A percentile compares a stretch with the other conserved stretches of the same genome.
Evolutionary conservation across 2,888 invertebrate genomes (phyloP).

Genomic region (Cyclophora punctaria): DNA sequence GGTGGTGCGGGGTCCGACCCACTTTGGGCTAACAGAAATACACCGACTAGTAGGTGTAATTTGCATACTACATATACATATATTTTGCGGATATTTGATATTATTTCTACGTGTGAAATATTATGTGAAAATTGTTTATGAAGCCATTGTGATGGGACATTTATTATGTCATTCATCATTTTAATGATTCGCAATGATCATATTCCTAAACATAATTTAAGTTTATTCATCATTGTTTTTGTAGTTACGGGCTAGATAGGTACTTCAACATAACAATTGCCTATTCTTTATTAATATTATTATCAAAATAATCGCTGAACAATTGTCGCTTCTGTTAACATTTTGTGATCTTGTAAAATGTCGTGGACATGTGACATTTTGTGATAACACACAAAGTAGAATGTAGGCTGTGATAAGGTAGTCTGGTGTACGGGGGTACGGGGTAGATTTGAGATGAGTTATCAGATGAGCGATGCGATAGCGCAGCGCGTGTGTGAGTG

Average conservation of each 20-base stretch:
- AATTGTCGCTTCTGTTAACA: background rate
- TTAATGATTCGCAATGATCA: too few relatives aligned
- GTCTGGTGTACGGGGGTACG: conserved; percentile 22
- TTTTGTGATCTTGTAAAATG: too few relatives aligned
- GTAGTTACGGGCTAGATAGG: too few relatives aligned
- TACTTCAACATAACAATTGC: too few relatives aligned
- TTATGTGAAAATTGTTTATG: too few relatives aligned
- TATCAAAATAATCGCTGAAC: background rate
- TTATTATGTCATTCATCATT: too few relatives aligned
- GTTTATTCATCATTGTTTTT: too few relatives aligned
- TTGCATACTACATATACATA: conserved; percentile 41
- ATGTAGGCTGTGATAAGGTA: conserved; percentile 28
- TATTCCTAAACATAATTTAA: too few relatives aligned
- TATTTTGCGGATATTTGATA: conserved; percentile 3
- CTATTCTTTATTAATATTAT: background rate
- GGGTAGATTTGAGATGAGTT: conserved; percentile 48
- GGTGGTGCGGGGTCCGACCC: conserved; percentile 8
- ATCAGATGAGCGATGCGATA: conserved; percentile 32
- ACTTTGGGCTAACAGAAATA: conserved; percentile 23
- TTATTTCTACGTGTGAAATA: too few relatives aligned
- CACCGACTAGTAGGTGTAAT: conserved; percentile 25
- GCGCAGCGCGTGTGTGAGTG: conserved; percentile 19
- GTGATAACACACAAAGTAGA: background rate
- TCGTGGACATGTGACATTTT: background rate
- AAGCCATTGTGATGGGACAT: too few relatives aligned